A percentile compares a stretch with the other conserved stretches of the same genome.
Conservation (phyloP, 37 sponge, comb jelly and placozoan species). For the Agelas oroides region DNA sequence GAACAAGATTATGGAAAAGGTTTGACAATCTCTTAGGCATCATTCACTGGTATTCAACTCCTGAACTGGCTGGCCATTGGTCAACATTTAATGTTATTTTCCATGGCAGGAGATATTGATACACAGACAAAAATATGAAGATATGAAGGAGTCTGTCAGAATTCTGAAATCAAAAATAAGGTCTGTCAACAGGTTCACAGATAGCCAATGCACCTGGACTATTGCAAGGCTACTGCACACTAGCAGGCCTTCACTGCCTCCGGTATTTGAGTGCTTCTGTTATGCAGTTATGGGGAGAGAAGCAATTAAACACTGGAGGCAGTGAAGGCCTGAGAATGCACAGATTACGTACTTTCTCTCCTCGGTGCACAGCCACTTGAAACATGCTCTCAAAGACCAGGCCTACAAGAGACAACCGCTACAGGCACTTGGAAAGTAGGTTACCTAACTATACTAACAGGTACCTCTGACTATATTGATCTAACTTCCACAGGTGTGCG, state of each 20-base stretch:
- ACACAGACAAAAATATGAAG: slow-evolving; percentile 20
- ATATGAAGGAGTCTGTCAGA: slow-evolving; percentile 10
- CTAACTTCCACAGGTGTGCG: slow-evolving; percentile 21
- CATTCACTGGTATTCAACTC: too few relatives aligned
- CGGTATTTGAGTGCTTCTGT: too few relatives aligned
- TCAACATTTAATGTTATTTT: not conserved
- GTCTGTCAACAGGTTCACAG: not conserved
- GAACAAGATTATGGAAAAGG: slow-evolving; percentile 71
- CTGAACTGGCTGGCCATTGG: not conserved
- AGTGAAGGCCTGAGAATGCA: too few relatives aligned
- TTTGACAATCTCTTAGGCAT: not conserved
- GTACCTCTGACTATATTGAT: too few relatives aligned
- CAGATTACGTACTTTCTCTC: too few relatives aligned
- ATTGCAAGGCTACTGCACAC: too few relatives aligned
- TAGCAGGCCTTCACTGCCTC: too few relatives aligned
- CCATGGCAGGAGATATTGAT: slow-evolving; percentile 35
- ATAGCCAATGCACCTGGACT: not conserved
- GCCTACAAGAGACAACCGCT: not conserved
- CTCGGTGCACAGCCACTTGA: slow-evolving; percentile 9
- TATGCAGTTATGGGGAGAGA: too few relatives aligned
- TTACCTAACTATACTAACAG: not conserved
- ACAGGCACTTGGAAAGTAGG: not conserved
- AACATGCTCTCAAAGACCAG: not conserved
- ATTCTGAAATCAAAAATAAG: slow-evolving; percentile 28
- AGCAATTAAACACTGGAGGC: too few relatives aligned